Conservation (phyloP, 2,113 vertebrate species). For the Phrynosoma platyrhinos region DNA sequence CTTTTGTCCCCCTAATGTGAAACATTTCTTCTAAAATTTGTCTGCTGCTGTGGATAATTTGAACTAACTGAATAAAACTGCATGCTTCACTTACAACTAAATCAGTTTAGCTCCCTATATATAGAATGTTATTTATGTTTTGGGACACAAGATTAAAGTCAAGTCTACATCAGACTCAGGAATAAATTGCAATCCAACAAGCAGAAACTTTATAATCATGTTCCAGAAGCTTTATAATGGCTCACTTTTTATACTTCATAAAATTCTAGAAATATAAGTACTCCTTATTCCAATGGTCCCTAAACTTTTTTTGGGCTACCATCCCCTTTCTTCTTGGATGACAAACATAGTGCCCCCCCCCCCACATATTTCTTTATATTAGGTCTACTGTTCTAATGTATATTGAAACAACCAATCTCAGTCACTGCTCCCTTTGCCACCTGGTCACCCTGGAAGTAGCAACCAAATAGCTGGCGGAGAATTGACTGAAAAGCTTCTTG, state of each 20-base stretch:
- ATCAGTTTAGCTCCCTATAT: not conserved
- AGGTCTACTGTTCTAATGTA: not conserved
- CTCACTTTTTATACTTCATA: not conserved
- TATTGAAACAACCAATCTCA: no score
- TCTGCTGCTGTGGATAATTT: no score
- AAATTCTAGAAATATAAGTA: not conserved
- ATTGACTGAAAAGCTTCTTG: no score
- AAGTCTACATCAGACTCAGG: not conserved
- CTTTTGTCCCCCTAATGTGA: not conserved
- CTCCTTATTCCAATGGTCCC: not conserved
- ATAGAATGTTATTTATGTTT: not conserved
- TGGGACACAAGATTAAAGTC: not conserved
- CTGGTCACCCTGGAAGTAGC: no score
- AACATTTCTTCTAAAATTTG: no score
- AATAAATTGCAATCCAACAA: not conserved
- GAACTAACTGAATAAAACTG: not conserved
- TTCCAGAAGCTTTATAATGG: not conserved
- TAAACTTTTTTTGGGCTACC: no score
- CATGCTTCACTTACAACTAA: not conserved
- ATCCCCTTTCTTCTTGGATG: no score
- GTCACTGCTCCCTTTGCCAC: no score
- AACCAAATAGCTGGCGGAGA: no score
- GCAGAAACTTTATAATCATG: no score
- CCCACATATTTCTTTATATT: no score
- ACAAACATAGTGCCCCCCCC: no score